Evolutionary conservation across 2,888 invertebrate species (phyloP), one percentile per base, ranked within the genome.

Genomic region (Antitype chi): DNA sequence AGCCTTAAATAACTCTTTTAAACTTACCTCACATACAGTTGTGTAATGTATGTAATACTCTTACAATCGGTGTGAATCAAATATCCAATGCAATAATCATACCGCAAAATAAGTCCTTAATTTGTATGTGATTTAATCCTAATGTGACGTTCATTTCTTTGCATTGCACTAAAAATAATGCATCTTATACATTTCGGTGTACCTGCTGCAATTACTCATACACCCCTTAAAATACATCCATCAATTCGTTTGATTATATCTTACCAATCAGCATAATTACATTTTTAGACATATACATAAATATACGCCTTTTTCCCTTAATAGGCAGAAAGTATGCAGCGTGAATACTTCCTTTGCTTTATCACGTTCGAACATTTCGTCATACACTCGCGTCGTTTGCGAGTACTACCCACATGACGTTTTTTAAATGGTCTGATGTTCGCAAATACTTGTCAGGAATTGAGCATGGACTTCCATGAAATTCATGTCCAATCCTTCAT

Each of bases 221-320:
- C 53, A 62, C 2, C 1, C n/a, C 23, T 59, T 32, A 59, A 49
- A 81, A 78, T 66, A 67, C 68, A 57, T 28, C 7, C 38, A 60
- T 32, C 11, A 49, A 55, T 57, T 32, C 23, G 57, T 17, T 76
- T 63, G 63, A 76, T 81, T 76, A 53, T 57, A 78, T 78, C 76
- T 81, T 78, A 75, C 52, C 52, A 64, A 64, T 52, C 63, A 57
- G 76, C 77, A 80, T 74, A 49, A 60, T 62, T 73, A 76, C 47
- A 77, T 63, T 47, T 47, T 47, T 43, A 43, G 23, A 32, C 25
- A 80, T 28, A 28, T 28, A 28, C 23, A 76, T 15, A 53, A 62
- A 62, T 9, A 25, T 11, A 25, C 23, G 8, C 59, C 20, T 13
- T 15, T 11, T 43, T 25, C 0, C 20, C 2, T 5, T 15, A 23